Conservation (phyloP, 2,888 invertebrate genomes). For the Lycocerus yunnanus region DNA sequence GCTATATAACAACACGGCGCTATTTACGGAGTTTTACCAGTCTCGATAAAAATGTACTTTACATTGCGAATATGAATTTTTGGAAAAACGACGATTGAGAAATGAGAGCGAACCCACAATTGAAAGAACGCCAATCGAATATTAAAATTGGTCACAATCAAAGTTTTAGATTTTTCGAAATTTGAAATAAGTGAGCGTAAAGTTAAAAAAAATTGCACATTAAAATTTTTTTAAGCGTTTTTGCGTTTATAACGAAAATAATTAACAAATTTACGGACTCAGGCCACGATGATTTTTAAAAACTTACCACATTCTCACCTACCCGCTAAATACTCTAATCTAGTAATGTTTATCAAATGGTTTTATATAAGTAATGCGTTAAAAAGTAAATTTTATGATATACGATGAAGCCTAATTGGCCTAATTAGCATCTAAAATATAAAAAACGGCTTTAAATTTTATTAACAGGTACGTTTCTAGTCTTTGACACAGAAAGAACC, state of each 20-base stretch:
- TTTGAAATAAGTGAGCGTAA: not conserved
- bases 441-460: conserved; percentile 37
- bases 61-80: not conserved
- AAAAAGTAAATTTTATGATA: not conserved
- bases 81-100: not conserved
- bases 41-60: not conserved
- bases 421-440: conserved; percentile 42
- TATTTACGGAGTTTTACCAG: not conserved
- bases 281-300: conserved; percentile 3
- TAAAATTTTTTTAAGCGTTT: not conserved
- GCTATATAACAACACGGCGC: not conserved
- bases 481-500: conserved; percentile 49
- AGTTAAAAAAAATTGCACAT: not conserved
- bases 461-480: conserved; percentile 49
- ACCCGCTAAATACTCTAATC: conserved; percentile 18
- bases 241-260: not conserved
- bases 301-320: conserved; percentile 20
- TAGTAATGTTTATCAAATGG: conserved; percentile 15
- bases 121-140: not conserved
- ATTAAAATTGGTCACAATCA: not conserved
- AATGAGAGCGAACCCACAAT: not conserved
- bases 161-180: not conserved
- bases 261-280: conserved; percentile 1
- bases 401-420: conserved; percentile 22
- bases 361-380: not conserved